These are phyloP conservation scores for Xestia xanthographa DNA, from an alignment of 2,888 invertebrate species.

Conservation along the genomic window DNA sequence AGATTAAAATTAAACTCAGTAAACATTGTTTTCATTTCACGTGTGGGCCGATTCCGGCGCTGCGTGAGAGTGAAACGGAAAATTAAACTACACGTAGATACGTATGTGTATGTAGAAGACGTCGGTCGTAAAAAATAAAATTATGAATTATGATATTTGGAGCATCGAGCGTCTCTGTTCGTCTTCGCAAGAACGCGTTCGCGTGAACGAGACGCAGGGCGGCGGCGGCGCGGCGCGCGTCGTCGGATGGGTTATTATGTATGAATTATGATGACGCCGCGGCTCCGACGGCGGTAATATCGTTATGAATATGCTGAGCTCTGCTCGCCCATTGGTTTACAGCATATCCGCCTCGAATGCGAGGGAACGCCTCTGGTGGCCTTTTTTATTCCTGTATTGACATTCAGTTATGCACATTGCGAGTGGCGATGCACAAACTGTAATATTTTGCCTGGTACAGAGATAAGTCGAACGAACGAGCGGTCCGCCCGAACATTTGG, in stretches of 20 bases:
- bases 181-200: constrained; percentile 70
- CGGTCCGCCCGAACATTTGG: constrained; percentile 88
- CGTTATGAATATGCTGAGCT: constrained; percentile 90
- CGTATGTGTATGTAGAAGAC: constrained; percentile 65
- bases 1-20: constrained; percentile 65
- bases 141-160: constrained; percentile 90
- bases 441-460: constrained; percentile 88
- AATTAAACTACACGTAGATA: constrained; percentile 75
- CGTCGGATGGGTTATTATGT: constrained; percentile 90
- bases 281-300: constrained; percentile 89
- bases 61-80: constrained; percentile 78
- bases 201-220: constrained; percentile 86
- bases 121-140: constrained; percentile 85
- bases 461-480: constrained; percentile 86
- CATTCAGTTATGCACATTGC: constrained; percentile 90
- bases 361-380: constrained; percentile 89
- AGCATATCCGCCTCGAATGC: constrained; percentile 87
- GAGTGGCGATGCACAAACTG: constrained; percentile 89
- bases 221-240: constrained; percentile 83
- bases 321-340: constrained; percentile 89
- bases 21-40: constrained; percentile 63
- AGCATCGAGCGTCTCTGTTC: constrained; percentile 83
- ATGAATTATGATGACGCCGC: constrained; percentile 91
- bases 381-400: constrained; percentile 90
- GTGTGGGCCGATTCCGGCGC: constrained; percentile 47